These are phyloP conservation scores for Xiphias gladius DNA, from an alignment of 2,113 vertebrate species.

Conservation along the genomic window DNA sequence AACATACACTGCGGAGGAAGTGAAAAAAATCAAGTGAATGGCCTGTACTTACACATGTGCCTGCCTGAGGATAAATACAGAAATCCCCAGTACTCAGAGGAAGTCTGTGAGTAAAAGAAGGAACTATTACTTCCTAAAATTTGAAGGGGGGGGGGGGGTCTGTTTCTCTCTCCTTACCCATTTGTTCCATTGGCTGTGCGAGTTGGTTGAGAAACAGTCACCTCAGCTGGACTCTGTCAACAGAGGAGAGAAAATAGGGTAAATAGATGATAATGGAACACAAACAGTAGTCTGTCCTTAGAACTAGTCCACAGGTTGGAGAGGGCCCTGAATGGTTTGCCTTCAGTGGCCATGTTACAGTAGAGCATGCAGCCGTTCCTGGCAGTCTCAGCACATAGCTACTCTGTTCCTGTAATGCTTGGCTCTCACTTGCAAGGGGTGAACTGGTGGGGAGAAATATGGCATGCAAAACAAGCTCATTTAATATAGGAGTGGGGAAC, in stretches of 20 bases:
- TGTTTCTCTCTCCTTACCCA: conserved; percentile 86
- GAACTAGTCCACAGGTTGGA: conserved; percentile 47
- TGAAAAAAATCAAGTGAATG: conserved; percentile 58
- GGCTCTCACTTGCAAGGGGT: conserved; percentile 75
- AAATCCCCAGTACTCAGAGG: conserved; percentile 57
- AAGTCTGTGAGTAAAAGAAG: conserved; percentile 59
- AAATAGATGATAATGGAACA: conserved; percentile 60
- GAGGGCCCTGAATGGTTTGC: conserved; percentile 54
- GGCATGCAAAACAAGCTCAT: conserved; percentile 73
- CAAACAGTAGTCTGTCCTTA: conserved; percentile 53
- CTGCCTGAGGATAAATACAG: conserved; percentile 30
- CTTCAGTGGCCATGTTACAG: conserved; percentile 60
- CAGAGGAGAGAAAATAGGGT: conserved; percentile 65
- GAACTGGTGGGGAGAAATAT: conserved; percentile 72
- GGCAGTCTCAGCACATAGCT: conserved; percentile 68
- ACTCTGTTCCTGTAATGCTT: conserved; percentile 77
- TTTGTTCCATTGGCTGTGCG: conserved; percentile 88
- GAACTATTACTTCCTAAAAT: conserved; percentile 74
- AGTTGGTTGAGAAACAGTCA: conserved; percentile 90
- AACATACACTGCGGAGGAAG: conserved; percentile 47
- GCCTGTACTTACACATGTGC: conserved; percentile 5
- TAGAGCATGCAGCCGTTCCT: conserved; percentile 56
- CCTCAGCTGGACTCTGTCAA: conserved; percentile 89
- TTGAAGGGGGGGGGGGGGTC: too few species aligned
- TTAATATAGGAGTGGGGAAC: conserved; percentile 70